A percentile compares a stretch with the other conserved stretches of the same genome.
Evolutionary conservation across 2,888 invertebrate species (phyloP).

Genomic region (Stictocephala bisonia): DNA sequence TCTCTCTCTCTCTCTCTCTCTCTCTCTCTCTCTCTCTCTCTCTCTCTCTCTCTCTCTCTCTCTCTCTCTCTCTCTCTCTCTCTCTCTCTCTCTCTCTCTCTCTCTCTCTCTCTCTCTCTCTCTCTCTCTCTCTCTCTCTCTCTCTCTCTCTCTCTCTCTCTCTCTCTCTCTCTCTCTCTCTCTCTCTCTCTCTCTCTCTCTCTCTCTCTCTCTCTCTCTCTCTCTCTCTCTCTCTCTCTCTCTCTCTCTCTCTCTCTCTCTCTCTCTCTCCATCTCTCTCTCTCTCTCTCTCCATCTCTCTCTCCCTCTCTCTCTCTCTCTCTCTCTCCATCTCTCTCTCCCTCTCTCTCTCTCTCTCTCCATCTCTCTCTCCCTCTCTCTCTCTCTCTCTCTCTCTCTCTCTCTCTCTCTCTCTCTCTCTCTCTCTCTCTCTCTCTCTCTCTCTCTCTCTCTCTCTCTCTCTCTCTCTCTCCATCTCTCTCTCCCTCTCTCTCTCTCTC

Average conservation of each 20-base stretch:
- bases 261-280: no score
- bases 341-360: neutral
- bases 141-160: neutral
- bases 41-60: neutral
- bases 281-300: no score
- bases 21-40: neutral
- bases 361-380: no score
- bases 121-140: neutral
- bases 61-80: neutral
- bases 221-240: neutral
- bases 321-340: no score
- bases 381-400: neutral
- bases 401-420: slow-evolving; percentile 2
- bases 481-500: neutral
- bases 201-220: neutral
- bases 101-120: neutral
- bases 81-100: neutral
- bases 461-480: no score
- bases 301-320: neutral
- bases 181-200: neutral
- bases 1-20: neutral
- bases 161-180: neutral
- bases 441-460: neutral
- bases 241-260: neutral
- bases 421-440: neutral